Conservation (phyloP, 2,113 vertebrate genomes). For the Paraplagusia blochii region DNA sequence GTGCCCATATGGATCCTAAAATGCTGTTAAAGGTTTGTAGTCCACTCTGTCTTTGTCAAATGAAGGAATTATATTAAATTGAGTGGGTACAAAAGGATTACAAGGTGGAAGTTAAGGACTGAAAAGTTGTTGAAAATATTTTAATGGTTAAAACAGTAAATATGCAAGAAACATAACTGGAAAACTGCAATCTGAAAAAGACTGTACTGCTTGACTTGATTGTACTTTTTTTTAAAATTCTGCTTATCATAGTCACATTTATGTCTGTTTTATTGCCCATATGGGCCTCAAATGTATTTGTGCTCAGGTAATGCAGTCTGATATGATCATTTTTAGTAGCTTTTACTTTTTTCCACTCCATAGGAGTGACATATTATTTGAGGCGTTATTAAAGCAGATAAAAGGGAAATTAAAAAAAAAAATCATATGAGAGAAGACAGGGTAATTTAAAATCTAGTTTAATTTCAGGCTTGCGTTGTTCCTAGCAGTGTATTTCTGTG, state of each 20-base stretch:
- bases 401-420: conserved; percentile 22
- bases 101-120: background rate
- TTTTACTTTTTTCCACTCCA: conserved; percentile 5
- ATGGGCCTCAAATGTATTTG: conserved; percentile 33
- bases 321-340: conserved; percentile 19
- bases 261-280: conserved; percentile 31
- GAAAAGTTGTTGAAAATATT: too few species aligned
- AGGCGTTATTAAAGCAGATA: conserved; percentile 35
- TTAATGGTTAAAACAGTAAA: too few species aligned
- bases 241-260: conserved; percentile 20
- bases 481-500: too few species aligned
- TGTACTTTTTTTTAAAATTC: conserved; percentile 10
- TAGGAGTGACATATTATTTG: conserved; percentile 22
- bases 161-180: conserved; percentile 7
- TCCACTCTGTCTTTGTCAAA: conserved; percentile 9
- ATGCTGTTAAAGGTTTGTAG: conserved; percentile 46
- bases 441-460: too few species aligned
- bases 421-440: conserved; percentile 17
- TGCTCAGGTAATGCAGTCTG: conserved; percentile 12
- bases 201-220: conserved; percentile 24
- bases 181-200: too few species aligned
- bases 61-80: conserved; percentile 3
- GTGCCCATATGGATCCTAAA: conserved; percentile 32
- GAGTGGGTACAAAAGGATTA: too few species aligned
- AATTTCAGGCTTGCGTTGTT: too few species aligned